A percentile compares a stretch with the other conserved stretches of the same genome.
phyloP scores from a whole-genome alignment of 2,113 vertebrate species.

The Nipponia nippon region DNA sequence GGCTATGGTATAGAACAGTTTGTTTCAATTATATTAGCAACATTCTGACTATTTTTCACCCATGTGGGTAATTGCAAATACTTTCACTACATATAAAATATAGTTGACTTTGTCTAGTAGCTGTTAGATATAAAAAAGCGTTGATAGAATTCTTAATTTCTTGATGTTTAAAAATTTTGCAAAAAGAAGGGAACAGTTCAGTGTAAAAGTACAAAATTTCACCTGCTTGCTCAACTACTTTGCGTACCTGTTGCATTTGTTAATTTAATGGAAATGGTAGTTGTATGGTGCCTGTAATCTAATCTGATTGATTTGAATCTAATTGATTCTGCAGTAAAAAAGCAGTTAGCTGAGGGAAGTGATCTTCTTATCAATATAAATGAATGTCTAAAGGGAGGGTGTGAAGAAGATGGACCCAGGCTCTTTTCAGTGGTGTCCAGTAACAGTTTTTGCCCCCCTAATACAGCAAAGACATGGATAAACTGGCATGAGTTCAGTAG shows the following conservation, averaged over 20 bases:
- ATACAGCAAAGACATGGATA: neutral
- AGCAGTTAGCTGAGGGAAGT: neutral
- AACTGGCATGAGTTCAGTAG: neutral
- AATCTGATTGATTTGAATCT: neutral
- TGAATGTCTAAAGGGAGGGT: neutral
- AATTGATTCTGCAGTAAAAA: neutral
- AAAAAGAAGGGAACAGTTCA: neutral
- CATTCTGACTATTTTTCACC: neutral
- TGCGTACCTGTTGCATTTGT: neutral
- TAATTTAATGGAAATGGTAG: neutral
- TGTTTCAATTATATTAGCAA: slow-evolving; percentile 40
- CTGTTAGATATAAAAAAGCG: neutral
- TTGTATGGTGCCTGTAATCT: neutral
- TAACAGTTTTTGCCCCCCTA: neutral
- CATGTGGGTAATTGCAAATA: neutral
- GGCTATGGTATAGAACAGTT: neutral
- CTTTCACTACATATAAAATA: neutral
- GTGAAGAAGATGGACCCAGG: neutral
- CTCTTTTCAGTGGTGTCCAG: neutral
- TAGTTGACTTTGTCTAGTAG: neutral
- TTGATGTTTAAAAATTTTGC: neutral
- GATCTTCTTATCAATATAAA: neutral
- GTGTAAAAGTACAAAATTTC: neutral
- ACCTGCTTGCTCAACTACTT: neutral
- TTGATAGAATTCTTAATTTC: neutral